Conservation (phyloP, 1,140 invertebrate species). For the Heterodera carotae region DNA sequence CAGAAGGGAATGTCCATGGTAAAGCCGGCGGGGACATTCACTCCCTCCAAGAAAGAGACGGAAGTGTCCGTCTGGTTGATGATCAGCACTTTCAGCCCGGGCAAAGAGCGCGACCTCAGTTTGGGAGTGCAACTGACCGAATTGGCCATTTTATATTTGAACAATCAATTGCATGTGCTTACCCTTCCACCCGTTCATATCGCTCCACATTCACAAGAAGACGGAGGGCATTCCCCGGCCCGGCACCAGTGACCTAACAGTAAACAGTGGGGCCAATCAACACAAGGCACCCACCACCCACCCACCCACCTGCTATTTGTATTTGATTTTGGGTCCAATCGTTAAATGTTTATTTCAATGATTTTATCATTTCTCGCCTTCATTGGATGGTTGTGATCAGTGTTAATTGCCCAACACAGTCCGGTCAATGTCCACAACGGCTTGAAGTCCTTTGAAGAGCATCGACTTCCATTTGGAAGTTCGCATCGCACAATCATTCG, state of each 20-base stretch:
- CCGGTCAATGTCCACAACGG: constrained; percentile 64
- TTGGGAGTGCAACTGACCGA: constrained; percentile 51
- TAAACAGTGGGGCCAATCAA: no score
- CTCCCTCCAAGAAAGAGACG: constrained; percentile 55
- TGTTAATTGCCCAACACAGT: constrained; percentile 65
- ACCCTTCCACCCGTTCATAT: constrained; percentile 61
- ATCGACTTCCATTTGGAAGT: constrained; percentile 62
- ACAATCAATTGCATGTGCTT: constrained; percentile 5
- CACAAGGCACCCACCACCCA: no score
- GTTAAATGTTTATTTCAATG: constrained; percentile 3
- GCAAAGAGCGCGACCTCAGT: constrained; percentile 54
- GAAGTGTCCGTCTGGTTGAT: constrained; percentile 65
- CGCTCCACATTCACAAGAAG: constrained; percentile 63
- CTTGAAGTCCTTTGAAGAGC: constrained; percentile 52
- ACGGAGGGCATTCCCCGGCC: constrained; percentile 52
- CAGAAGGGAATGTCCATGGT: constrained; percentile 65
- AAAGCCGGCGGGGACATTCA: constrained; percentile 63
- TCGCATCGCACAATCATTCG: constrained; percentile 57
- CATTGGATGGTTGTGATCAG: constrained; percentile 56
- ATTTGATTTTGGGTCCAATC: no score
- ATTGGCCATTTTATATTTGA: background rate
- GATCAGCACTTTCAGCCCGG: constrained; percentile 62
- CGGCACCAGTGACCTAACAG: constrained; percentile 33
- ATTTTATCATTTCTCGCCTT: constrained; percentile 48
- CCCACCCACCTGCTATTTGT: no score